Conservation (phyloP, 2,888 invertebrate species). For the Macropis europaea region DNA sequence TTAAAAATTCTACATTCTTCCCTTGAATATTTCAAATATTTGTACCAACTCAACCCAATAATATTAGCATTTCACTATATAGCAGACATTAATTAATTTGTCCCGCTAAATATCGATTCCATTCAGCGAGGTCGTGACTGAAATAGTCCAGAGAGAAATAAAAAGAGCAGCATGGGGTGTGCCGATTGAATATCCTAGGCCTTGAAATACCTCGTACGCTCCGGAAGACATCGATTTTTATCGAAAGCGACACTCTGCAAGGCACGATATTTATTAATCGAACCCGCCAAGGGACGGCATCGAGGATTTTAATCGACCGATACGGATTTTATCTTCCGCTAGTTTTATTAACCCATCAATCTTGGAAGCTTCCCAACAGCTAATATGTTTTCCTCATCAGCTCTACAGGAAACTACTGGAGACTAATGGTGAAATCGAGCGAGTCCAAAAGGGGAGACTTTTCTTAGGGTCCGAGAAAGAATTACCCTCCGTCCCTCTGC, state of each 20-base stretch:
- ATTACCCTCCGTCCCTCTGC: too few species aligned
- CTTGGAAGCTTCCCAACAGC: background rate
- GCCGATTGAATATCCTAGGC: conserved; percentile 7
- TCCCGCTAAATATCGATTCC: too few species aligned
- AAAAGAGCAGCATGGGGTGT: background rate
- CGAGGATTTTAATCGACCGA: background rate
- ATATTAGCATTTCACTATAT: too few species aligned
- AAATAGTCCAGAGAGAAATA: background rate
- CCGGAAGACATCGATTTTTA: conserved; percentile 1
- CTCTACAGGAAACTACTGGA: background rate
- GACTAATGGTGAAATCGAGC: conserved; percentile 3
- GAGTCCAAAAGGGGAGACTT: background rate
- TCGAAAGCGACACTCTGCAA: background rate
- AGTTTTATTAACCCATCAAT: conserved; percentile 8
- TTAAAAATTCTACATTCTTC: too few species aligned
- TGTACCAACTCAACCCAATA: too few species aligned
- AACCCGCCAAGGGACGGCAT: background rate
- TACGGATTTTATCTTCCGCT: background rate
- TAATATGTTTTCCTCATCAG: conserved; percentile 5
- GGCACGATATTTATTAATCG: conserved; percentile 12
- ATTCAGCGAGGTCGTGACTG: too few species aligned
- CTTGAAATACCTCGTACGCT: background rate
- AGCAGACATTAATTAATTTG: too few species aligned
- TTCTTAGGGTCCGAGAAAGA: too few species aligned
- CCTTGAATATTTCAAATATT: too few species aligned